Conservation (phyloP, 1,140 invertebrate genomes). For the Pissodes strobi region DNA sequence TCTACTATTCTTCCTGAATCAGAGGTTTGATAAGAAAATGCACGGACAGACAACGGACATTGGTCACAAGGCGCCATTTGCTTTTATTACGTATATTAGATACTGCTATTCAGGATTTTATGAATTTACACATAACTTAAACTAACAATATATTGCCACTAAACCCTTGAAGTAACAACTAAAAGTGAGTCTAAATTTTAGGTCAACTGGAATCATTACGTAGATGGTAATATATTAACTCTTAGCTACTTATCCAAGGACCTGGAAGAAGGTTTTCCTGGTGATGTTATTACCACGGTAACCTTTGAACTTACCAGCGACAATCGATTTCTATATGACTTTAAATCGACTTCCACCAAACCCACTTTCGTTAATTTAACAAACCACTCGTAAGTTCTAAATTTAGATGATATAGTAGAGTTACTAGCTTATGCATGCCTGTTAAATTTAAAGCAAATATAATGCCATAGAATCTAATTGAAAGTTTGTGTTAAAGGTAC, state of each 20-base stretch:
- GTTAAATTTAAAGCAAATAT: too few species aligned
- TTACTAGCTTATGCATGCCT: neutral
- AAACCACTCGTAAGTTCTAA: conserved; percentile 73
- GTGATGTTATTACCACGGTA: conserved; percentile 69
- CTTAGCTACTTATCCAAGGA: conserved; percentile 59
- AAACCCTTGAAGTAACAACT: too few species aligned
- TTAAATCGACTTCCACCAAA: conserved; percentile 73
- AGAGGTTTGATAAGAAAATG: too few species aligned
- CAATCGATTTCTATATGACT: conserved; percentile 73
- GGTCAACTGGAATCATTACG: conserved; percentile 48
- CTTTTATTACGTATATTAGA: too few species aligned
- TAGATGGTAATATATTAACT: conserved; percentile 52
- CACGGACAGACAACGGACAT: too few species aligned
- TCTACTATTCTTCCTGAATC: too few species aligned
- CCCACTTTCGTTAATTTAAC: conserved; percentile 88
- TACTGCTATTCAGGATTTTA: too few species aligned
- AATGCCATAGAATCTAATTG: too few species aligned
- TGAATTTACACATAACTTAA: too few species aligned
- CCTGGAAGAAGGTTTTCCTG: conserved; percentile 88
- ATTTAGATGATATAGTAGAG: neutral
- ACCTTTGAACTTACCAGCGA: conserved; percentile 74
- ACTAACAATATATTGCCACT: too few species aligned
- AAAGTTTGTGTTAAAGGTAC: conserved; percentile 64
- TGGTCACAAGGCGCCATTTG: too few species aligned
- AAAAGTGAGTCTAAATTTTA: neutral